Base-by-base conservation (phyloP, 2,113 vertebrate species). In the Scartelaos histophorus region DNA sequence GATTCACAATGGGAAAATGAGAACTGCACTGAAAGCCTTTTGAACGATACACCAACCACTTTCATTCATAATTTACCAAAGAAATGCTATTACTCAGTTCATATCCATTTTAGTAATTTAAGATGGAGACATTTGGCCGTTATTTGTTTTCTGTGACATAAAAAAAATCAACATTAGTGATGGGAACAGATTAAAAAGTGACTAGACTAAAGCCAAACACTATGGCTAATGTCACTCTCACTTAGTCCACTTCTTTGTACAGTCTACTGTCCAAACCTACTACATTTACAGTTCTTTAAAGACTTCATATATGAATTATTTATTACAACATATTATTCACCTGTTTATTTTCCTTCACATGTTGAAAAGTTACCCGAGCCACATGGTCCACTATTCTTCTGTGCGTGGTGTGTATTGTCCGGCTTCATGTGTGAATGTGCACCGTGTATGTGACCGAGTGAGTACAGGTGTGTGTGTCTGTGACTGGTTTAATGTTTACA, bases 401-500 rank as follows among this genome's bases (percentile, higher is more conserved):
- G 61, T 64, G 34, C 21, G 4, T 21, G 34, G 34, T 64, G 61
- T 35, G 29, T 64, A 34, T n/a, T 15, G 60, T 38, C 60, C 11
- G 60, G 60, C 60, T 62, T 62, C 29, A 38, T 64, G 25, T 74
- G 85, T 82, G 70, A 82, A 68, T 81, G 71, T 78, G 49, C 53
- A 60, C 17, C 67, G 9, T 75, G 19, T 65, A 66, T 75, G 54
- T 62, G 67, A 64, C 46, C 68, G 78, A 68, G 45, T 53, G 49
- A 72, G 73, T 75, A 71, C 46, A 71, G 62, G 69, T 78, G 78
- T 72, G 78, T 72, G 79, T 78, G 53, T 49, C 70, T 54, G 76
- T 86, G 43, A 75, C 84, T 88, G 73, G 88, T 65, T 89, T 84
- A 82, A 89, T 90, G 92, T 94, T 93, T 93, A 92, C 93, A 92